Base-by-base conservation (phyloP, 2,888 invertebrate genomes). In the Tenthredo mesomela region DNA sequence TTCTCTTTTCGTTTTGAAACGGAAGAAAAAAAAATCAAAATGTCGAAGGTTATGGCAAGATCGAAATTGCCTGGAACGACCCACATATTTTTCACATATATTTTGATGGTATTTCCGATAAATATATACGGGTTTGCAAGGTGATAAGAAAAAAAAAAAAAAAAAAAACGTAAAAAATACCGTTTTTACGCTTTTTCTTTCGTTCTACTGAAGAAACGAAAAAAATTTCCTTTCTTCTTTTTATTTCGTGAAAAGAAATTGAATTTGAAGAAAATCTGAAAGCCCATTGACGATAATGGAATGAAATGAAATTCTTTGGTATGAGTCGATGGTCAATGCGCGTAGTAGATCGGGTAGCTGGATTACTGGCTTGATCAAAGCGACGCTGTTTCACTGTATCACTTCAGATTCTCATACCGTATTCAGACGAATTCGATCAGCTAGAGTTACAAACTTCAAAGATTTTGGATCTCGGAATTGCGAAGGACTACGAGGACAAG, bases 341-440 rank as follows among this genome's bases (percentile, higher is more conserved):
- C 25, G 18, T n/a, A n/a, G 40, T 67, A 40, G 37, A 71, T 71
- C 71, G 71, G 54, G 54, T 29, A 77, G 50, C 18, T 1, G n/a
- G 77, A 77, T 77, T 54, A 50, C 77, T 43, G 77, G 54, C 15
- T 54, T 77, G 50, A 54, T 77, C 73, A 73, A 73, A 73, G 73
- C 43, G 73, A 43, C 9, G 4, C 10, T 73, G 21, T 25, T 25
- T 21, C 73, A 73, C 21, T 12, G 73, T 73, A 25, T 25, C 25
- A n/a, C 21, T 43, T 40, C 21, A 54, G n/a, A 54, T 54, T 54
- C 61, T 43, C n/a, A 73, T 40, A 40, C 10, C 73, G 43, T 43
- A 43, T 73, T 73, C 73, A 73, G 47, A 18, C 43, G 50, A 54
- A 54, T 77, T 77, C 50, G 77, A 77, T 77, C 77, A 77, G 29